A percentile compares a stretch with the other conserved stretches of the same genome.
Conservation (phyloP, 2,888 invertebrate genomes). For the Drosophila borborema region DNA sequence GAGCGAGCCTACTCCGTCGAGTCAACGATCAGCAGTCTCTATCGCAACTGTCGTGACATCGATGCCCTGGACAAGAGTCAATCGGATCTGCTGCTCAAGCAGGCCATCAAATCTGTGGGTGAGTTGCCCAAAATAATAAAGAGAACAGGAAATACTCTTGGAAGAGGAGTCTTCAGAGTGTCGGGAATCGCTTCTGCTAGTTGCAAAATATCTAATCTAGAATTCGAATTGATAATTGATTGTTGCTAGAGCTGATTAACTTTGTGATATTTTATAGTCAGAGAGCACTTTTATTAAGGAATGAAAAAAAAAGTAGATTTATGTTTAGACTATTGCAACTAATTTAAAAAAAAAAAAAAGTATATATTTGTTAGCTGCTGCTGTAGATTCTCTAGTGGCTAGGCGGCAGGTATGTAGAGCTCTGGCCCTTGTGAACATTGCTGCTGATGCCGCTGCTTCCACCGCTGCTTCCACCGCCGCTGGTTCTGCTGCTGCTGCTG, state of each 20-base stretch:
- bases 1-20: constrained; percentile 81
- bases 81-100: constrained; percentile 81
- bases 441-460: constrained; percentile 14
- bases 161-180: background rate
- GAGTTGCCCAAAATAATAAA: constrained; percentile 52
- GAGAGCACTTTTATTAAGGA: constrained; percentile 25
- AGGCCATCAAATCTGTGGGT: constrained; percentile 83
- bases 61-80: constrained; percentile 83
- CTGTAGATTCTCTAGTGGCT: constrained; percentile 47
- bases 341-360: constrained; percentile 45
- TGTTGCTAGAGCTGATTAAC: background rate
- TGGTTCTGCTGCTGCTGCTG: too few species aligned
- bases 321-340: constrained; percentile 41
- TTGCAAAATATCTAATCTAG: background rate
- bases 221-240: background rate
- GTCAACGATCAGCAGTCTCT: constrained; percentile 83
- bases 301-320: constrained; percentile 10
- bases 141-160: background rate
- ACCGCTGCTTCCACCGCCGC: background rate
- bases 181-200: background rate
- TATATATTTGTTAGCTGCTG: constrained; percentile 12
- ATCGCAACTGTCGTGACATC: constrained; percentile 83
- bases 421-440: constrained; percentile 47
- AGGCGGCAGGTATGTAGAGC: constrained; percentile 69
- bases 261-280: background rate